A percentile compares a stretch with the other conserved stretches of the same genome.
phyloP scores from a whole-genome alignment of 1,140 invertebrate species.

The Cephus cinctus region DNA sequence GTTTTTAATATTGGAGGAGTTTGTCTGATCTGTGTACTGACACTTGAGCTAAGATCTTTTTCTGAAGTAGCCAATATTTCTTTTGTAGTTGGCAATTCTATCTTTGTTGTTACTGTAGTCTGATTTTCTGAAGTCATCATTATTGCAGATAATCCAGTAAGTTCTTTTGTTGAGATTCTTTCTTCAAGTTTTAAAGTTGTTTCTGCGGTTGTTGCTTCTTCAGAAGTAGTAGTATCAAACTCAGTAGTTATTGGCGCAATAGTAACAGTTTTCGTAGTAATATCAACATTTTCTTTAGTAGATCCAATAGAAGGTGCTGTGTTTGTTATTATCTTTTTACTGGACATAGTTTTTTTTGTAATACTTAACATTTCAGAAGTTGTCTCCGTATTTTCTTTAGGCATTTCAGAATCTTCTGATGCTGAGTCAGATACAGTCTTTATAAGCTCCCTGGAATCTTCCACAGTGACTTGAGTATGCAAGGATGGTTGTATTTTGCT shows the following conservation, averaged over 20 bases:
- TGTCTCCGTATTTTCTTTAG: not conserved
- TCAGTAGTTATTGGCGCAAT: not conserved
- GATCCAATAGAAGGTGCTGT: not conserved
- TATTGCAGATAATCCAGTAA: not conserved
- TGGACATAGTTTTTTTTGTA: no score
- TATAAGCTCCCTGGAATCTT: no score
- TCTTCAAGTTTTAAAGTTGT: not conserved
- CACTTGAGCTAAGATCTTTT: no score
- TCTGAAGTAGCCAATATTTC: not conserved
- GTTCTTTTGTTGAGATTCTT: not conserved
- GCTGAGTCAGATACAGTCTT: no score
- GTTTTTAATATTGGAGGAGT: no score
- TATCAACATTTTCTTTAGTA: not conserved
- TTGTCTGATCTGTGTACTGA: no score
- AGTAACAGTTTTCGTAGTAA: not conserved
- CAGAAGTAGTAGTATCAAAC: not conserved
- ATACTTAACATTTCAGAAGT: no score
- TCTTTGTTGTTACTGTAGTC: not conserved
- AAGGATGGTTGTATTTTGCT: no score
- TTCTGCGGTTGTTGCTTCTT: not conserved
- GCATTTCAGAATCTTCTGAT: not conserved
- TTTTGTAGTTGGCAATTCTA: not conserved
- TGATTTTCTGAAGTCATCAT: not conserved
- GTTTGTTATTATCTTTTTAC: not conserved
- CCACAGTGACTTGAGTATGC: no score